phyloP scores from a whole-genome alignment of 2,113 vertebrate species.

The Perca fluviatilis region DNA sequence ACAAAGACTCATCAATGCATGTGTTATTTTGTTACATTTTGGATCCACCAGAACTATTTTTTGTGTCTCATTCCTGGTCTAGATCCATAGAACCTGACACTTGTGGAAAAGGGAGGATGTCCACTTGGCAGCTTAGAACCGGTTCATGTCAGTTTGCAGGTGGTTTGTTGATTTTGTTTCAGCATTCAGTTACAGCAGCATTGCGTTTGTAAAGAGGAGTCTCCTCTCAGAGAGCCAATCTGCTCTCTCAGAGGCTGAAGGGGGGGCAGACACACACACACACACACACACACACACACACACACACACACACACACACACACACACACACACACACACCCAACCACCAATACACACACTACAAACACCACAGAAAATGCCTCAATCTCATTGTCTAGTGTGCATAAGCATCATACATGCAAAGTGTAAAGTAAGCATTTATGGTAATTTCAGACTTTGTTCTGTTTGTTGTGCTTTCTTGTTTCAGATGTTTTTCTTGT shows the following conservation, averaged over 20 bases:
- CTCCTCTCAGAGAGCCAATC: constrained; percentile 77
- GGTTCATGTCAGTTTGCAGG: constrained; percentile 66
- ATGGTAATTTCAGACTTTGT: neutral
- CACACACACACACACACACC: neutral
- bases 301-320: neutral
- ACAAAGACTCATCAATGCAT: neutral
- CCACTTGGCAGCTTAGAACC: constrained; percentile 55
- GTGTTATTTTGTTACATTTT: neutral
- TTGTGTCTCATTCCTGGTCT: constrained; percentile 7
- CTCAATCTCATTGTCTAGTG: neutral
- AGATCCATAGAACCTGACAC: neutral
- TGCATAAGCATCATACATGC: neutral
- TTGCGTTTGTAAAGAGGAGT: constrained; percentile 73
- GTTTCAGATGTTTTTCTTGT: neutral
- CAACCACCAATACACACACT: neutral
- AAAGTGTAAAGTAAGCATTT: neutral
- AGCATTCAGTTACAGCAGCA: constrained; percentile 24
- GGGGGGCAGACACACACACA: constrained; percentile 11
- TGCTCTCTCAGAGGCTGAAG: constrained; percentile 49
- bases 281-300: neutral
- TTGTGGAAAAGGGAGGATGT: constrained; percentile 21
- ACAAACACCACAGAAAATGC: neutral
- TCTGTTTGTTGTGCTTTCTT: neutral
- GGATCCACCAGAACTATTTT: neutral
- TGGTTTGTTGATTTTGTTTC: constrained; percentile 67